phyloP scores from a whole-genome alignment of 2,888 invertebrate genomes.

The Portevinia maculata region DNA sequence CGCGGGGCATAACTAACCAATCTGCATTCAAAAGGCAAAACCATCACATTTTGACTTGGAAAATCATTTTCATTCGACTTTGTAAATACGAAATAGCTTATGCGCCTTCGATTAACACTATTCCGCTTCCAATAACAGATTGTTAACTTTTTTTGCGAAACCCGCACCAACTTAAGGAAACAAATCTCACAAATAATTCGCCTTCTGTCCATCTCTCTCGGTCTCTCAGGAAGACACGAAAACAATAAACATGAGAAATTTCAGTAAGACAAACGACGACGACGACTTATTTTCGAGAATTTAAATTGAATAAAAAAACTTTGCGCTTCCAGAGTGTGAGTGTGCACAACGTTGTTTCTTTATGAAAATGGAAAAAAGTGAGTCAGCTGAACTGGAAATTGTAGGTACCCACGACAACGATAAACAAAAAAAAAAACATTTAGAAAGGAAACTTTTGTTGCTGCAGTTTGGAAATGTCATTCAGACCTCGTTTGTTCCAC shows the following conservation, averaged over 20 bases:
- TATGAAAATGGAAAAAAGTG: conserved; percentile 66
- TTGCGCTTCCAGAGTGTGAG: conserved; percentile 30
- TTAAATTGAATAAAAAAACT: conserved; percentile 60
- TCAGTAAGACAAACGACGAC: conserved; percentile 31
- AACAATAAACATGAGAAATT: conserved; percentile 68
- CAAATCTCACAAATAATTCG: conserved; percentile 21
- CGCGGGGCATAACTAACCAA: neutral
- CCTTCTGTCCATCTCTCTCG: conserved; percentile 11
- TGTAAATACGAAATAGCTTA: conserved; percentile 8
- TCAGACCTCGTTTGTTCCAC: conserved; percentile 35
- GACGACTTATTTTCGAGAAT: conserved; percentile 53
- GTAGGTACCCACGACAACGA: conserved; percentile 44
- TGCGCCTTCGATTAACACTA: conserved; percentile 13
- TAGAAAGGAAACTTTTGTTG: conserved; percentile 67
- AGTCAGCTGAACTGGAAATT: conserved; percentile 68
- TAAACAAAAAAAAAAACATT: conserved; percentile 27
- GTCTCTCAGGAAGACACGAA: conserved; percentile 47
- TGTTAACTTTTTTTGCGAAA: conserved; percentile 3
- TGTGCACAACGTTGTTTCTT: conserved; percentile 23
- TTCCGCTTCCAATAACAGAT: conserved; percentile 51
- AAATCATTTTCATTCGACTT: conserved; percentile 22
- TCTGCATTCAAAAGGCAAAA: conserved; percentile 20
- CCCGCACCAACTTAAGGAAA: conserved; percentile 14
- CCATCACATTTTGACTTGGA: conserved; percentile 32
- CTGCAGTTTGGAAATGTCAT: conserved; percentile 58